Evolutionary conservation across 2,888 invertebrate genomes (phyloP).

Genomic region (Chloroclystis v-ata): DNA sequence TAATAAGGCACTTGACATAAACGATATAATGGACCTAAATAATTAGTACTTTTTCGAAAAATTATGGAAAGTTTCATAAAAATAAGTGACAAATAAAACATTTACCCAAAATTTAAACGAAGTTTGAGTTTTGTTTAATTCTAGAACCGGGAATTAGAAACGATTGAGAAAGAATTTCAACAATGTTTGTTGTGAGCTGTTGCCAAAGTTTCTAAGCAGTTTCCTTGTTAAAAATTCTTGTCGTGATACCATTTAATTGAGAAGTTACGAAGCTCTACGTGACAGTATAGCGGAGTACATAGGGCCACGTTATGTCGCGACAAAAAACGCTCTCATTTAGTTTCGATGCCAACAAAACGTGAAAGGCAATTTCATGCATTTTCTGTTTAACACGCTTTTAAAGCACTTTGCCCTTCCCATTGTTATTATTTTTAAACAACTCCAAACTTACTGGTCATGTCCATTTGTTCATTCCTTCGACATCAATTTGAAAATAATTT

Average conservation of each 20-base stretch:
- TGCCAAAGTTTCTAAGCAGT: slow-evolving; percentile 18
- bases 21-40: slow-evolving; percentile 19
- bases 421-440: slow-evolving; percentile 52
- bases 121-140: neutral
- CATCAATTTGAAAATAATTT: slow-evolving; percentile 20
- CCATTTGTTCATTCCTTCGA: slow-evolving; percentile 13
- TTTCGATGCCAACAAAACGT: slow-evolving; percentile 67
- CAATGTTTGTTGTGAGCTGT: slow-evolving; percentile 23
- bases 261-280: slow-evolving; percentile 53
- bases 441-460: slow-evolving; percentile 20
- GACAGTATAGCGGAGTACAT: slow-evolving; percentile 37
- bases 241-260: slow-evolving; percentile 34
- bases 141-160: neutral
- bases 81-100: neutral
- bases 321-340: slow-evolving; percentile 72
- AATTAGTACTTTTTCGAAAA: neutral
- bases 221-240: slow-evolving; percentile 27
- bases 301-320: slow-evolving; percentile 43
- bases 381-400: slow-evolving; percentile 65
- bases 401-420: slow-evolving; percentile 68
- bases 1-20: slow-evolving; percentile 28
- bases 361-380: slow-evolving; percentile 75
- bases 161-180: slow-evolving; percentile 15
- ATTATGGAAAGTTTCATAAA: neutral
- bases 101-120: neutral